Evolutionary conservation across 2,888 invertebrate genomes (phyloP), one percentile per base, ranked within the genome.

Genomic region (Acleris cristana): DNA sequence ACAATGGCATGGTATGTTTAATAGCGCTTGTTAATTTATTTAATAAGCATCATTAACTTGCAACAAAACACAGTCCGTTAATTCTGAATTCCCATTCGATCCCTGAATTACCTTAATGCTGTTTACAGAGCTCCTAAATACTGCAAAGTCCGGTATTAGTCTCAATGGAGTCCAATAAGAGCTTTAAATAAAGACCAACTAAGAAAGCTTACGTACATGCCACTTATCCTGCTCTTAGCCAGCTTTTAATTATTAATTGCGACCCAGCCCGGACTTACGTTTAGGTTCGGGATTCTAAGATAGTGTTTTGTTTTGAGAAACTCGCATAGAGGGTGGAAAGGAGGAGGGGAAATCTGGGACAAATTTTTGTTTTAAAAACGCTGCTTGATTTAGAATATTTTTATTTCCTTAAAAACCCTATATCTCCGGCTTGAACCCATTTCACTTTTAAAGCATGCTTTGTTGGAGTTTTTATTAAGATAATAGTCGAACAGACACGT

Each of bases 211-310:
- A 56, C 16, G 56, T 54, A 54, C 48, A 48, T 73, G 80, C 82
- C 82, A 81, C 81, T 84, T 84, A 84, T 81, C 80, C 80, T 74
- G 80, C 81, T 79, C 79, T 77, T 34, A 54, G 53, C 30, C 26
- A 19, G 55, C 76, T 75, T 74, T 81, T 81, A 82, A 83, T 84
- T 81, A 85, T 81, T 84, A 80, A 85, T 64, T 16, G 18, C 48
- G 48, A 48, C 40, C 40, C 40, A 14, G 54, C 49, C 7, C 40
- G 57, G 69, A 52, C 51, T 61, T 71, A 71, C 71, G 69, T 70
- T 65, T 53, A 56, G 58, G 52, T 48, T 48, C 48, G n/a, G 18
- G 7, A 48, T 16, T 6, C 48, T 18, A 8, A 48, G 48, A 18
- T 48, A 48, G 7, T 48, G 34, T 49, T 59, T 51, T 54, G 19